Evolutionary conservation across 2,113 vertebrate species (phyloP).

Genomic region (Pangasianodon gigas): DNA sequence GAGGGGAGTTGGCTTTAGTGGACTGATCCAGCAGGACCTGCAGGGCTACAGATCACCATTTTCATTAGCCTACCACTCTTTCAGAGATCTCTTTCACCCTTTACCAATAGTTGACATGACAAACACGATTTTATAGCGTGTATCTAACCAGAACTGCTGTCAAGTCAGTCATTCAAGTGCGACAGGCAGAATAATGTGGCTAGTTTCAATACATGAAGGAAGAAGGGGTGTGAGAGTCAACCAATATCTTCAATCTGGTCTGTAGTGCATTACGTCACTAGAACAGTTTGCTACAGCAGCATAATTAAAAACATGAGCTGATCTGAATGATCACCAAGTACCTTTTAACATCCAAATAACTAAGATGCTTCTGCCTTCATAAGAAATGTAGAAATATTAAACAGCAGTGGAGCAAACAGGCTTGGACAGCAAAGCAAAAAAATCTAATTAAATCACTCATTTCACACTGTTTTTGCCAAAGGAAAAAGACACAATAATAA

Average conservation of each 20-base stretch:
- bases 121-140: neutral
- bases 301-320: conserved; percentile 54
- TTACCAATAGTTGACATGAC: neutral
- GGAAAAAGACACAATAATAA: neutral
- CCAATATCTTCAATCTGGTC: conserved; percentile 10
- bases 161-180: neutral
- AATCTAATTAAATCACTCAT: neutral
- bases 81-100: neutral
- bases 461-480: neutral
- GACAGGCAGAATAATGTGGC: neutral
- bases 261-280: conserved; percentile 55
- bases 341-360: conserved; percentile 41
- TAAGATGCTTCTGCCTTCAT: conserved; percentile 42
- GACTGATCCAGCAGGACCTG: conserved; percentile 96
- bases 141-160: neutral
- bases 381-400: neutral
- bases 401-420: neutral
- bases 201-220: neutral
- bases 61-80: neutral
- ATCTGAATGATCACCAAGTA: conserved; percentile 35
- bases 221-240: neutral
- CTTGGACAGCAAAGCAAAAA: neutral
- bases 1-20: conserved; percentile 95
- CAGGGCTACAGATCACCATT: conserved; percentile 75
- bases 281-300: conserved; percentile 46